A percentile compares a stretch with the other conserved stretches of the same genome.
Conservation (phyloP, 2,113 vertebrate species). For the Etia nguti region DNA sequence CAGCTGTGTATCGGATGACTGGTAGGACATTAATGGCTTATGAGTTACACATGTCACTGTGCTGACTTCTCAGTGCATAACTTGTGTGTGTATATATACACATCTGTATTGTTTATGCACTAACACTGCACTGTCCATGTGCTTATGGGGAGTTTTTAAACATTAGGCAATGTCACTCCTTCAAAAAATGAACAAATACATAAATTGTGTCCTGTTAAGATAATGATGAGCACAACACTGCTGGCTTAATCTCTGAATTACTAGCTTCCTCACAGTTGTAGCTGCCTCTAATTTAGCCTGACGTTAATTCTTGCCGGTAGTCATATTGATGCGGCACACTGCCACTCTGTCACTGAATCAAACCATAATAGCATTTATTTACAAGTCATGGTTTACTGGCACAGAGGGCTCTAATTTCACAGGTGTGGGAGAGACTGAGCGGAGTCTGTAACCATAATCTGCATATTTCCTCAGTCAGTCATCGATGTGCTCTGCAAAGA, state of each 20-base stretch:
- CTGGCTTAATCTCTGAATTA: slow-evolving; percentile 13
- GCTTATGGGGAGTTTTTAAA: neutral
- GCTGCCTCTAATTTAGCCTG: slow-evolving; percentile 37
- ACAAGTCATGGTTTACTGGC: slow-evolving; percentile 37
- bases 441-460: slow-evolving; percentile 11
- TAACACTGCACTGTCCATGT: neutral
- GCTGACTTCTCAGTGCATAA: neutral
- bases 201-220: neutral
- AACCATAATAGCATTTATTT: slow-evolving; percentile 43
- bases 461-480: slow-evolving; percentile 8
- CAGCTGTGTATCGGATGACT: neutral
- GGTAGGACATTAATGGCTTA: neutral
- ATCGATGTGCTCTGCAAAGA: neutral
- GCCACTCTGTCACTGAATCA: slow-evolving; percentile 40
- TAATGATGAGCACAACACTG: neutral
- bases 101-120: neutral
- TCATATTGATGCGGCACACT: slow-evolving; percentile 33
- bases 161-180: neutral
- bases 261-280: slow-evolving; percentile 1
- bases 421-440: slow-evolving; percentile 6
- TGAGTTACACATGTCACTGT: neutral
- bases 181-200: neutral
- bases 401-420: slow-evolving; percentile 22
- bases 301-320: slow-evolving; percentile 45
- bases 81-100: neutral